Base-by-base conservation (phyloP, 2,797 vertebrate genomes). In the Molossus molossus region DNA sequence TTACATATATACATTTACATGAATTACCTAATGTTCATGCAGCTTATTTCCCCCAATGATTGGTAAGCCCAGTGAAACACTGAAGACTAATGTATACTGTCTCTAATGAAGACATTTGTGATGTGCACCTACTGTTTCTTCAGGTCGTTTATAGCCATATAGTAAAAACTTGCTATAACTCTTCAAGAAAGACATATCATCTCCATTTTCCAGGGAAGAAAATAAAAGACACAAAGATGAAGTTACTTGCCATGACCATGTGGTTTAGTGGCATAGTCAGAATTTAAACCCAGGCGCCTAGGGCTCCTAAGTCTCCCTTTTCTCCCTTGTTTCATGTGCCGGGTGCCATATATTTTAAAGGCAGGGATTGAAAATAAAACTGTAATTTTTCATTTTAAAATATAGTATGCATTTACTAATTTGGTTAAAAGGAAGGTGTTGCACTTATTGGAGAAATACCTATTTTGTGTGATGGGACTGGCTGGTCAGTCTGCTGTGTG, bases 41-140 rank as follows among this genome's bases (percentile, higher is more conserved):
- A n/a, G 12, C 11, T 77, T 62, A 65, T 89, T n/a, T 91, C 60
- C 67, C 84, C 33, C 27, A 60, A 0, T 40, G 58, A 83, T 37
- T 67, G 40, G 29, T 77, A 94, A 92, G 13, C 53, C 57, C 23
- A 37, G 7, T 27, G 6, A 58, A 75, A 76, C 9, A 79, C 25
- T 48, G 37, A 57, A 94, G 21, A 64, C 25, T 92, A 82, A 73
- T 82, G 53, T 80, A 14, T 33, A 25, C 62, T 91, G 13, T 57
- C 33, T 83, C 82, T 64, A 81, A 37, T 69, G 86, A 88, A 85
- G 21, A 94, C 27, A 40, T 45, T 85, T 80, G 48, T 13, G 29
- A 23, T 57, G 33, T n/a, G 9, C 50, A 37, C 3, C 60, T 80
- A 15, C 27, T 76, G 2, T 83, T 58, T 85, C 25, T 91, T 91